These are phyloP conservation scores for Cephus cinctus DNA, from an alignment of 1,140 invertebrate species.

Conservation along the genomic window DNA sequence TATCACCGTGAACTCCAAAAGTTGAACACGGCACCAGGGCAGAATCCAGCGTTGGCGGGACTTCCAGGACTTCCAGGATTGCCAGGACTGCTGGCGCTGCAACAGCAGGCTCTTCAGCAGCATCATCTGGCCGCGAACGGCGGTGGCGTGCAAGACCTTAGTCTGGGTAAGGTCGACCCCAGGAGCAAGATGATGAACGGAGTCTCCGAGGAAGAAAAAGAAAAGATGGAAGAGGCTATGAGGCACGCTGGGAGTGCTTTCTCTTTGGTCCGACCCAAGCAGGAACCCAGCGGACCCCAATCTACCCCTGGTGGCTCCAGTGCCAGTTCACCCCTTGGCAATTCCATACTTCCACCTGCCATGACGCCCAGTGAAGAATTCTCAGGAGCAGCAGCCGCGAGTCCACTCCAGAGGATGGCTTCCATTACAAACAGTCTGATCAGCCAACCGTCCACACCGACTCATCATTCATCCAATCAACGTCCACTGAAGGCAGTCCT, in stretches of 20 bases:
- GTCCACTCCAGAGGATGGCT: conserved; percentile 94
- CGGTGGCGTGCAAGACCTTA: conserved; percentile 79
- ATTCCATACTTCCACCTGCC: conserved; percentile 78
- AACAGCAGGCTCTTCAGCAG: conserved; percentile 71
- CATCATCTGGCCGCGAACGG: conserved; percentile 61
- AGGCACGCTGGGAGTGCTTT: conserved; percentile 83
- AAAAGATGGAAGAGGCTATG: conserved; percentile 69
- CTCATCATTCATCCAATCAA: conserved; percentile 76
- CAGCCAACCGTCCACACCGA: conserved; percentile 83
- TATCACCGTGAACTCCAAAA: conserved; percentile 89
- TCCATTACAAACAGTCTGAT: conserved; percentile 96
- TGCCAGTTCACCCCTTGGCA: conserved; percentile 76
- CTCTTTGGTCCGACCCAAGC: conserved; percentile 78
- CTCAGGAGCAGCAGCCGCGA: conserved; percentile 74
- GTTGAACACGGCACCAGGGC: conserved; percentile 66
- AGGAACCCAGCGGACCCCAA: conserved; percentile 69
- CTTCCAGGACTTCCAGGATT: conserved; percentile 61
- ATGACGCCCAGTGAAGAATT: conserved; percentile 78
- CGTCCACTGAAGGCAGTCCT: conserved; percentile 92
- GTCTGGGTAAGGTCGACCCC: conserved; percentile 75
- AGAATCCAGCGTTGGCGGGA: conserved; percentile 58
- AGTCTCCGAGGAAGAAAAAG: conserved; percentile 64
- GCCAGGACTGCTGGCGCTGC: conserved; percentile 68
- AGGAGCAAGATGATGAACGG: conserved; percentile 67
- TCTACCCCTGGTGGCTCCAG: conserved; percentile 62